Conservation (phyloP, 2,888 invertebrate species). For the Abrostola tripartita region DNA sequence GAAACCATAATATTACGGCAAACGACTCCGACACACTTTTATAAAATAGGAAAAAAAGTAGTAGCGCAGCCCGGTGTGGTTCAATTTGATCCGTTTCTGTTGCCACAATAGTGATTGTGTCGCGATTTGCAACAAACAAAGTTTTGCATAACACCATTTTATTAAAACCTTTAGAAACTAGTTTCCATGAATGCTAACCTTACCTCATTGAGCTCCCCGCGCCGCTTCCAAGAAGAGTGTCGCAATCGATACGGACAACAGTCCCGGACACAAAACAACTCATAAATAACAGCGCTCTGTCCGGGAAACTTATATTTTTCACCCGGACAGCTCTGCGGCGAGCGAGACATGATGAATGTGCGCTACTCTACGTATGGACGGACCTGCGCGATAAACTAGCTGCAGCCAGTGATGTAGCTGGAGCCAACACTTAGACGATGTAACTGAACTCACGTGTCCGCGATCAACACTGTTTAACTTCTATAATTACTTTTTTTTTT, state of each 20-base stretch:
- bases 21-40: neutral
- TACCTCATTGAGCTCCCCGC: neutral
- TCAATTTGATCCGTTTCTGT: constrained; percentile 3
- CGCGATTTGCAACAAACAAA: constrained; percentile 4
- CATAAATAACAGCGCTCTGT: constrained; percentile 29
- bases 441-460: neutral
- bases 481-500: too few species aligned
- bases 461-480: neutral
- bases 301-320: constrained; percentile 27
- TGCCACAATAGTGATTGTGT: constrained; percentile 5
- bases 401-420: neutral
- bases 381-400: neutral
- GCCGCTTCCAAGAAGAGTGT: constrained; percentile 17
- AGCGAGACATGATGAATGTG: neutral
- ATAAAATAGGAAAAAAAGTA: neutral
- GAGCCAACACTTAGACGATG: neutral
- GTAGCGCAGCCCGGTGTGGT: neutral
- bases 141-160: constrained; percentile 1
- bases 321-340: constrained; percentile 11
- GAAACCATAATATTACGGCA: constrained; percentile 2
- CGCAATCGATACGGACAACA: constrained; percentile 19
- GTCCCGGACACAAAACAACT: constrained; percentile 10
- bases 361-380: neutral
- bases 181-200: constrained; percentile 7
- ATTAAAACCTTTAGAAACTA: constrained; percentile 3